Conservation (phyloP, 2,888 invertebrate genomes). For the Chelonus formosanus region DNA sequence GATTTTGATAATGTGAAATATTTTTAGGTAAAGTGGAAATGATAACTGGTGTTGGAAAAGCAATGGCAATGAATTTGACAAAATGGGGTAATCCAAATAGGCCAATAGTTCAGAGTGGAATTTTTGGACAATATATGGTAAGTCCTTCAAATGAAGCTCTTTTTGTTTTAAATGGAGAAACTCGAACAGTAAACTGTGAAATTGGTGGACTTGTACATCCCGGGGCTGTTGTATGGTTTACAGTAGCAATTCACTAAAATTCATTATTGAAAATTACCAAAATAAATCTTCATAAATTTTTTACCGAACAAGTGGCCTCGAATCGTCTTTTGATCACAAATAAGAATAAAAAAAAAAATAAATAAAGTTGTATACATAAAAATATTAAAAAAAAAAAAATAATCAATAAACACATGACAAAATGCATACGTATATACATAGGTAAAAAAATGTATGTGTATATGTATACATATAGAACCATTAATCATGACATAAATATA, state of each 20-base stretch:
- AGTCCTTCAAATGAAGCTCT: constrained; percentile 76
- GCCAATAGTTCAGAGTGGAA: constrained; percentile 74
- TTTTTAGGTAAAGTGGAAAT: constrained; percentile 77
- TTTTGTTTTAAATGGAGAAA: constrained; percentile 76
- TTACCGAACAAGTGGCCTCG: constrained; percentile 38
- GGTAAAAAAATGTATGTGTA: too few species aligned
- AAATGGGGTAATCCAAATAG: constrained; percentile 75
- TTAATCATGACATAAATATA: too few species aligned
- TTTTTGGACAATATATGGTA: constrained; percentile 78
- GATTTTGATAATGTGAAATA: not conserved
- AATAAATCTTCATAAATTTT: constrained; percentile 9
- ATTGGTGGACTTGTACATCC: constrained; percentile 76
- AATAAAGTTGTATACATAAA: constrained; percentile 22
- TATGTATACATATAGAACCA: too few species aligned
- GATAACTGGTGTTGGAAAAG: constrained; percentile 76
- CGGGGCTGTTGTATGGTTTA: constrained; percentile 73
- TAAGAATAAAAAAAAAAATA: constrained; percentile 13
- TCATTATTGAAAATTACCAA: not conserved
- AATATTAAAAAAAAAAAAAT: constrained; percentile 12
- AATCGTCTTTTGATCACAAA: constrained; percentile 27
- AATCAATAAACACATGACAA: not conserved
- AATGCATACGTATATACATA: too few species aligned
- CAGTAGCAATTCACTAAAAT: constrained; percentile 69
- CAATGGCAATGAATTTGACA: constrained; percentile 68
- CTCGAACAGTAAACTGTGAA: constrained; percentile 78